Evolutionary conservation across 2,113 vertebrate species (phyloP).

Genomic region (Syrmaticus mikado): DNA sequence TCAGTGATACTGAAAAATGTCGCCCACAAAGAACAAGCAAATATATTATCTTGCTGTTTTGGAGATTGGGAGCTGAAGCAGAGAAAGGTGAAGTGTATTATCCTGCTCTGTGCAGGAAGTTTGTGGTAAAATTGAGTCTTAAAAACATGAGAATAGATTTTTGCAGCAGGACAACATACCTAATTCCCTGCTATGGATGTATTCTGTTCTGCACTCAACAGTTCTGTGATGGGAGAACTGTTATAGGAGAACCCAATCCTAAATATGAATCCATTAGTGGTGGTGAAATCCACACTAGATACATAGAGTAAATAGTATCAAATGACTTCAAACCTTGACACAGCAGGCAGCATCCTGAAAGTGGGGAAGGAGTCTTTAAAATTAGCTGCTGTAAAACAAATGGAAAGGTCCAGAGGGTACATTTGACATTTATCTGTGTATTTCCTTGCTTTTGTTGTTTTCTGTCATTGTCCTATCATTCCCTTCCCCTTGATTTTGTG

Average conservation of each 20-base stretch:
- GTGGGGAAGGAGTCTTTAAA: conserved; percentile 38
- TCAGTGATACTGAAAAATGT: conserved; percentile 34
- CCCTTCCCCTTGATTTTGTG: conserved; percentile 66
- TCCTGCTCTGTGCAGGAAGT: background rate
- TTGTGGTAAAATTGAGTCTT: background rate
- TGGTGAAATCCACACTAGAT: conserved; percentile 50
- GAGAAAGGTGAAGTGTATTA: background rate
- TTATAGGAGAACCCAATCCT: background rate
- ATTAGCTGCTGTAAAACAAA: conserved; percentile 66
- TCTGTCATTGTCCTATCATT: conserved; percentile 65
- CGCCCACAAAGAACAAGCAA: conserved; percentile 27
- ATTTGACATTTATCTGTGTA: conserved; percentile 67
- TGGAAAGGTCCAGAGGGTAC: conserved; percentile 35
- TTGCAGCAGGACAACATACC: background rate
- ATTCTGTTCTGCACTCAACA: background rate
- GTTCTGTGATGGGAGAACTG: background rate
- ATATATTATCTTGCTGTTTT: conserved; percentile 8
- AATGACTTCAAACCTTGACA: conserved; percentile 45
- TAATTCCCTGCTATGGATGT: background rate
- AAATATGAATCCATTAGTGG: conserved; percentile 12
- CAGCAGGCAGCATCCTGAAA: conserved; percentile 30
- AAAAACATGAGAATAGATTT: background rate
- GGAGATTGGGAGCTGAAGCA: conserved; percentile 7
- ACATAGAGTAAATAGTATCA: conserved; percentile 37
- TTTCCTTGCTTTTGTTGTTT: conserved; percentile 71